A percentile compares a stretch with the other conserved stretches of the same genome.
Conservation (phyloP, 2,113 vertebrate species). For the Sorex fumeus region DNA sequence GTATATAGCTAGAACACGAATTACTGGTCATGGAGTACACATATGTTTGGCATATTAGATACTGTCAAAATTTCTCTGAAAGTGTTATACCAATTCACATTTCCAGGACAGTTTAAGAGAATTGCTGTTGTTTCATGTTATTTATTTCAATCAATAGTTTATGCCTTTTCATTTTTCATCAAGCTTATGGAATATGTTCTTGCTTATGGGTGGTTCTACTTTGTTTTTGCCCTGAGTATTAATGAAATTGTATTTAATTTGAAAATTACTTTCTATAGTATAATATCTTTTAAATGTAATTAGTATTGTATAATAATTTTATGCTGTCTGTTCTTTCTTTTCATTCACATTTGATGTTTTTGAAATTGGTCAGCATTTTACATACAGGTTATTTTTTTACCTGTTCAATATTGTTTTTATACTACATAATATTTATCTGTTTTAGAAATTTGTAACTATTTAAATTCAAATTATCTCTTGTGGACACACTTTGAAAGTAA, state of each 20-base stretch:
- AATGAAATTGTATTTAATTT: background rate
- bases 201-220: background rate
- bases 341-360: background rate
- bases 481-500: background rate
- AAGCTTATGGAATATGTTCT: background rate
- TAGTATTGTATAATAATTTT: background rate
- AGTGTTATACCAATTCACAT: background rate
- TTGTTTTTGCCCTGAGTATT: background rate
- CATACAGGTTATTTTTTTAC: background rate
- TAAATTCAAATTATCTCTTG: background rate
- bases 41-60: background rate
- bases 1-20: background rate
- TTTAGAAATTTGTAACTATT: background rate
- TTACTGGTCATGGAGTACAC: background rate
- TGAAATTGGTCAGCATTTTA: background rate
- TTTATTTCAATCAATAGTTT: background rate
- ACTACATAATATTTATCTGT: background rate
- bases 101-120: background rate
- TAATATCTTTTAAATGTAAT: background rate
- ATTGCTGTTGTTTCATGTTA: background rate
- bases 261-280: background rate
- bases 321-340: background rate
- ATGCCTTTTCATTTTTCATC: conserved; percentile 14
- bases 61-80: background rate
- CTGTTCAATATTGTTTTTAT: background rate